phyloP scores from a whole-genome alignment of 2,888 invertebrate species.

The Schizaphis graminum region DNA sequence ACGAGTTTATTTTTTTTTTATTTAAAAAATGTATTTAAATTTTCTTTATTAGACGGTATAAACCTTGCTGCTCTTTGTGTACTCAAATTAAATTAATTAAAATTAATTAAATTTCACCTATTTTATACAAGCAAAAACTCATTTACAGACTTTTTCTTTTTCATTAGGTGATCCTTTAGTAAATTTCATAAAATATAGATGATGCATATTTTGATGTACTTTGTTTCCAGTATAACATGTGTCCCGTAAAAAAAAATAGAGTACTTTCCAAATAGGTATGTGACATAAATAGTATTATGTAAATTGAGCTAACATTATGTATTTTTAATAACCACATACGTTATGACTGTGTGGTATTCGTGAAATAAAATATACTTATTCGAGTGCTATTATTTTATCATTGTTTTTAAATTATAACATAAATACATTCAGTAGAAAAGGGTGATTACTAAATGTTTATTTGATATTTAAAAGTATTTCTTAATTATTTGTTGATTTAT shows the following conservation, averaged over 20 bases:
- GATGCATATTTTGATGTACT: not conserved
- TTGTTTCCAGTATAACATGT: not conserved
- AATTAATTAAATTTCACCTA: not conserved
- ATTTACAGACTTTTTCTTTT: not conserved
- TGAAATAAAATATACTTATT: not conserved
- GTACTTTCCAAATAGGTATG: slow-evolving; percentile 11
- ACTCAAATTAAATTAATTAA: not conserved
- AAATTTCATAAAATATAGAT: not conserved
- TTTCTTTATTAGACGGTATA: not conserved
- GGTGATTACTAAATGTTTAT: not conserved
- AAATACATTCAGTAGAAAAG: not conserved
- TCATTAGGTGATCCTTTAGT: not conserved
- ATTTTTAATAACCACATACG: slow-evolving; percentile 26
- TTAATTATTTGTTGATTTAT: not conserved
- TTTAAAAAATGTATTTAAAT: not conserved
- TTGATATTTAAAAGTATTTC: not conserved
- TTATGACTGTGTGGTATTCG: not conserved
- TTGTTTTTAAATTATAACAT: not conserved
- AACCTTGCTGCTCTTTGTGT: not conserved
- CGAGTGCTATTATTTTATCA: not conserved
- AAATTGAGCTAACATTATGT: slow-evolving; percentile 10
- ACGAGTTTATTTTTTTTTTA: not conserved
- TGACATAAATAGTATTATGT: slow-evolving; percentile 42
- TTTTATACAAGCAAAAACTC: not conserved
- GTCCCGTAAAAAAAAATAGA: not conserved